These are phyloP conservation scores for Baryphthengus martii DNA, from an alignment of 2,113 vertebrate species.

Conservation along the genomic window DNA sequence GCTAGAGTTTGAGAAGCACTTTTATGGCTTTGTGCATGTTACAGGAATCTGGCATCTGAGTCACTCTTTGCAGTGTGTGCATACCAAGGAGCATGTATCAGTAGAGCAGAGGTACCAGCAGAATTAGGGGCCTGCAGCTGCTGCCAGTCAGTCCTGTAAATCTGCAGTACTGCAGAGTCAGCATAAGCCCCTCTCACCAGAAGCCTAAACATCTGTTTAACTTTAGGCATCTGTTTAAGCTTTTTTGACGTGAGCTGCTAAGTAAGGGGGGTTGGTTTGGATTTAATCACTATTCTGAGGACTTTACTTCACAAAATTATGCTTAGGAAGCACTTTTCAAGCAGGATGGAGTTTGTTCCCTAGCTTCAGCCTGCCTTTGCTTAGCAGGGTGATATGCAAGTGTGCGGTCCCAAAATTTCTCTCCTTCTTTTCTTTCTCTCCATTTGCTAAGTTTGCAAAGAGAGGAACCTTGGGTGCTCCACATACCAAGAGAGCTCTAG, in stretches of 20 bases:
- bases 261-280: not conserved
- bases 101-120: not conserved
- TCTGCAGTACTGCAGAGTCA: conserved; percentile 28
- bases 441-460: not conserved
- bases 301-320: not conserved
- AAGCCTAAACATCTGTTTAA: conserved; percentile 47
- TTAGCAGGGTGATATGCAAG: fast-evolving
- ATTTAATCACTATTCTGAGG: not conserved
- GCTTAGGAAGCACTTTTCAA: not conserved
- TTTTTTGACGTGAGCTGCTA: not conserved
- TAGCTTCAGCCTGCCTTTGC: not conserved
- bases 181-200: not conserved
- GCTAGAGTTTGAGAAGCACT: not conserved
- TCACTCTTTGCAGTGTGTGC: not conserved
- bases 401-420: not conserved
- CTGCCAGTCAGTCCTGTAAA: not conserved
- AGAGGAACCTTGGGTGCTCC: not conserved
- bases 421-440: not conserved
- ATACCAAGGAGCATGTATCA: not conserved
- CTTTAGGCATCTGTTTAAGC: conserved; percentile 11
- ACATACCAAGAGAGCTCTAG: not conserved
- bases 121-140: not conserved
- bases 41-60: not conserved
- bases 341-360: not conserved
- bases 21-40: conserved; percentile 13